These are phyloP conservation scores for Lepilemur septentrionalis DNA, from an alignment of 2,797 vertebrate species.

Conservation along the genomic window DNA sequence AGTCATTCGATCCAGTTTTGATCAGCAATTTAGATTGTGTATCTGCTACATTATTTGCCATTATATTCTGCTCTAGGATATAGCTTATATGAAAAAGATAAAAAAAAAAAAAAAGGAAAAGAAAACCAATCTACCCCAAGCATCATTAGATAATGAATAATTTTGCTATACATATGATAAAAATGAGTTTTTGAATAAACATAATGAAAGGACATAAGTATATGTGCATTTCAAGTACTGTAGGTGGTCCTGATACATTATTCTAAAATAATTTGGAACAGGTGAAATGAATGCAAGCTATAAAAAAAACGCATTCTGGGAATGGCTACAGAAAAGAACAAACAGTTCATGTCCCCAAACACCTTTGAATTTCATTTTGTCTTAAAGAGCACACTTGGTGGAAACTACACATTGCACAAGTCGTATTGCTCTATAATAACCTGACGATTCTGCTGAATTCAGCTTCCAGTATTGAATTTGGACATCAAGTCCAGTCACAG, in stretches of 20 bases:
- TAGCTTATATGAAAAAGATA: slow-evolving; percentile 3
- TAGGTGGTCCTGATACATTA: slow-evolving; percentile 28
- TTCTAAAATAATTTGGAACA: slow-evolving; percentile 69
- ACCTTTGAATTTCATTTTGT: slow-evolving; percentile 66
- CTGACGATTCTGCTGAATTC: slow-evolving; percentile 70
- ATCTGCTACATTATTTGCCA: slow-evolving; percentile 49
- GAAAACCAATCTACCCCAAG: slow-evolving; percentile 20
- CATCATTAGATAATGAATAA: slow-evolving; percentile 40
- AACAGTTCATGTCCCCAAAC: slow-evolving; percentile 59
- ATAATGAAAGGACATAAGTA: background rate
- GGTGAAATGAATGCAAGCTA: slow-evolving; percentile 56
- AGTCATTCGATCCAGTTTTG: slow-evolving; percentile 74
- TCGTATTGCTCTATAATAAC: slow-evolving; percentile 58
- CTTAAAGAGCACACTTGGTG: slow-evolving; percentile 52
- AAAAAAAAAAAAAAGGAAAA: background rate
- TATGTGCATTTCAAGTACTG: slow-evolving; percentile 10
- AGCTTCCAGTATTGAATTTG: slow-evolving; percentile 63
- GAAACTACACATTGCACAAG: slow-evolving; percentile 24
- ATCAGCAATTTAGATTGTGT: slow-evolving; percentile 70
- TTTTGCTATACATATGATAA: slow-evolving; percentile 33
- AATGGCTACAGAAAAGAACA: slow-evolving; percentile 65
- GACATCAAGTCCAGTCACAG: slow-evolving; percentile 42
- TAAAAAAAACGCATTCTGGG: slow-evolving; percentile 66
- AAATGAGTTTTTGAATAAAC: slow-evolving; percentile 52
- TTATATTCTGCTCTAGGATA: slow-evolving; percentile 29